Conservation (phyloP, 2,888 invertebrate genomes). For the Troglohyphantes excavatus region DNA sequence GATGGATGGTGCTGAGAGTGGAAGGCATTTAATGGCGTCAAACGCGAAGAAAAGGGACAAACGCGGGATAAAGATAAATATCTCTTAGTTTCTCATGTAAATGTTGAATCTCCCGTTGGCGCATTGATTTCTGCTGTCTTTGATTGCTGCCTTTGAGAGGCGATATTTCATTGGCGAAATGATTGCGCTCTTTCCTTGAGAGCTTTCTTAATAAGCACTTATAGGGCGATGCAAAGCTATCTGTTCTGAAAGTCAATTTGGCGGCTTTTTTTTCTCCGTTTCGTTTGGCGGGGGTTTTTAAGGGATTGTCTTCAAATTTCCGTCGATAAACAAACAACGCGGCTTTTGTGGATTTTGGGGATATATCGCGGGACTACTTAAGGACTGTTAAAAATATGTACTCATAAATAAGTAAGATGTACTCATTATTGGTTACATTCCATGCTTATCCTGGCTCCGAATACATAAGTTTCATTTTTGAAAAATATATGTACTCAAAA, state of each 20-base stretch:
- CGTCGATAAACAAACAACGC: too few relatives aligned
- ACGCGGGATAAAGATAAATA: conserved; percentile 68
- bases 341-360: too few relatives aligned
- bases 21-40: conserved; percentile 16
- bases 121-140: conserved; percentile 51
- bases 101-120: background rate
- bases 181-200: background rate
- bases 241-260: conserved; percentile 72
- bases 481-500: too few relatives aligned
- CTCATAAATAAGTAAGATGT: too few relatives aligned
- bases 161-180: conserved; percentile 68
- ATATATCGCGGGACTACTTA: too few relatives aligned
- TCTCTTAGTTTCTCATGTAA: conserved; percentile 69
- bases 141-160: conserved; percentile 64
- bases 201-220: conserved; percentile 72
- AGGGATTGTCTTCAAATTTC: conserved; percentile 51
- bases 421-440: too few relatives aligned
- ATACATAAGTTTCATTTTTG: too few relatives aligned
- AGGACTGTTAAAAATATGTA: too few relatives aligned
- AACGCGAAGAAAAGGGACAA: conserved; percentile 18
- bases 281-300: background rate
- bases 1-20: conserved; percentile 55
- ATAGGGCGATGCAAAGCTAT: conserved; percentile 58
- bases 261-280: conserved; percentile 7
- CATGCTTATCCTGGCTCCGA: too few relatives aligned